A percentile compares a stretch with the other conserved stretches of the same genome.
Evolutionary conservation across 2,888 invertebrate genomes (phyloP).

Genomic region (Ochropleura plecta): DNA sequence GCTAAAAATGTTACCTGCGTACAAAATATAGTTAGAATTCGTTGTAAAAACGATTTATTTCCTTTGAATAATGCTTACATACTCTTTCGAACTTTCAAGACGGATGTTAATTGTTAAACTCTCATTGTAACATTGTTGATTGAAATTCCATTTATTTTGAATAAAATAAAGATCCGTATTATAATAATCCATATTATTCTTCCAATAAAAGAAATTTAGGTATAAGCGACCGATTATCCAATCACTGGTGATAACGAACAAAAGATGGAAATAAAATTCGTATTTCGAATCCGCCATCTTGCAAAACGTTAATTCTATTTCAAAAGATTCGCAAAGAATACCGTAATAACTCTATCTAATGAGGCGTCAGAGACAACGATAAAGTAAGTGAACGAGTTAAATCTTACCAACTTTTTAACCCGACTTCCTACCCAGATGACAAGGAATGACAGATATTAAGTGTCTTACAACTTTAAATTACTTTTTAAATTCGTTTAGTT

Average conservation of each 20-base stretch:
- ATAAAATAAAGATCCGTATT: too few species aligned
- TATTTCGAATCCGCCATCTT: conserved; percentile 29
- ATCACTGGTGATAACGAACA: background rate
- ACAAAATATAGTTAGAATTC: too few species aligned
- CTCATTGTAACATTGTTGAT: too few species aligned
- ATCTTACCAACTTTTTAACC: conserved; percentile 29
- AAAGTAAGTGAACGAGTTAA: conserved; percentile 21
- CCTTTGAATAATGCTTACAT: too few species aligned
- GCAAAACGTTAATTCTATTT: conserved; percentile 28
- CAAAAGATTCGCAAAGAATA: conserved; percentile 7
- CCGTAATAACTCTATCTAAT: conserved; percentile 39
- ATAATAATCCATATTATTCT: too few species aligned
- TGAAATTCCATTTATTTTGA: too few species aligned
- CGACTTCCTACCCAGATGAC: conserved; percentile 35
- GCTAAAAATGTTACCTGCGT: too few species aligned
- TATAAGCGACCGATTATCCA: too few species aligned
- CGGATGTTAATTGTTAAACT: too few species aligned
- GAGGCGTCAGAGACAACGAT: conserved; percentile 37
- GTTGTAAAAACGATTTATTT: too few species aligned
- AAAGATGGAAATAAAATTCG: background rate
- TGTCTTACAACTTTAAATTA: conserved; percentile 62
- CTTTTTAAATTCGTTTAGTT: conserved; percentile 64
- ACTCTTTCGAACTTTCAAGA: too few species aligned
- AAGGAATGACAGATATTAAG: conserved; percentile 60
- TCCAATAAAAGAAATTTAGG: too few species aligned